Percentiles rank a stretch among this genome's conserved stretches.
phyloP scores from a whole-genome alignment of 2,888 invertebrate species.

The Ochropleura leucogaster region DNA sequence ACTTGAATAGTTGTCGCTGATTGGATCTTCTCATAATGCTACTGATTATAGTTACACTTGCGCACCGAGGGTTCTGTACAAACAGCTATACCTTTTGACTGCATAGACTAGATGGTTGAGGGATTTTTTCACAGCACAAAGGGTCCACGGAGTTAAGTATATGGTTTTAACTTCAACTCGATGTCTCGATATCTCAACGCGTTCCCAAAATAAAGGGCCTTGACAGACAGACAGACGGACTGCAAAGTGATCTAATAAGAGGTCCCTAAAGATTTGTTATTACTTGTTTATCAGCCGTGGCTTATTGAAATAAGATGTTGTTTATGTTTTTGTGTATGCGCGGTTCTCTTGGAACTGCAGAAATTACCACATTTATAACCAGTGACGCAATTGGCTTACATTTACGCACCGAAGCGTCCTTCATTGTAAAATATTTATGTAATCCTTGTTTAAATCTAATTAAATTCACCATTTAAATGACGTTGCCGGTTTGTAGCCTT shows the following conservation, averaged over 20 bases:
- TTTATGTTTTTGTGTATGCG: background rate
- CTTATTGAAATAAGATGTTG: background rate
- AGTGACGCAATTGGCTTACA: slow-evolving; percentile 31
- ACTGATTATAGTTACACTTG: background rate
- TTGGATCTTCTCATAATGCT: background rate
- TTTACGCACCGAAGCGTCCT: slow-evolving; percentile 17
- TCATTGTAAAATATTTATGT: slow-evolving; percentile 12
- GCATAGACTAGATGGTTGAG: no score
- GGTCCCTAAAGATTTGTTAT: background rate
- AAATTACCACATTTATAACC: slow-evolving; percentile 32
- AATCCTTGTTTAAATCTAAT: slow-evolving; percentile 6
- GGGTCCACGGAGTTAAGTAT: no score
- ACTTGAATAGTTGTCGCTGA: background rate
- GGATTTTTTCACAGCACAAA: no score
- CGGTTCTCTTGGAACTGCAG: slow-evolving; percentile 4
- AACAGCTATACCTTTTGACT: no score
- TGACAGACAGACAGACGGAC: no score
- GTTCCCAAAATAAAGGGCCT: no score
- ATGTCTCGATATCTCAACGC: no score
- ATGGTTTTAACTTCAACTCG: no score
- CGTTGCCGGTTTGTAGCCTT: background rate
- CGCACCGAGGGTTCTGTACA: no score
- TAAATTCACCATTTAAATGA: background rate
- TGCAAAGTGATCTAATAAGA: no score
- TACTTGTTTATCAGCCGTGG: background rate